A percentile compares a stretch with the other conserved stretches of the same genome.
Evolutionary conservation across 1,140 invertebrate genomes (phyloP).

Genomic region (Zaprionus davidi): DNA sequence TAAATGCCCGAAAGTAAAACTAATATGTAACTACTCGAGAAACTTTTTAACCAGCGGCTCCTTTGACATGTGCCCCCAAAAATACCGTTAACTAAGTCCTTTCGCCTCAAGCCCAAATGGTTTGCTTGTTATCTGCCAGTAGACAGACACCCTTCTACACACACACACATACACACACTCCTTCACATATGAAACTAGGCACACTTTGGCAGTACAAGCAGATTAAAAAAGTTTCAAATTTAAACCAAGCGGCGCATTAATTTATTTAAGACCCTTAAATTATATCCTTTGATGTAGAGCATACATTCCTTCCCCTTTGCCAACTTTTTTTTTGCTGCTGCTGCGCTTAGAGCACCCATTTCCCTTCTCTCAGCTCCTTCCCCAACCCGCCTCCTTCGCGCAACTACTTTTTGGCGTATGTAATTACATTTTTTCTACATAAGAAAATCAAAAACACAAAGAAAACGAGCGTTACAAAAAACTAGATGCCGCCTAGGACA

Average conservation of each 20-base stretch:
- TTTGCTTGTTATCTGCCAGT: slow-evolving; percentile 61
- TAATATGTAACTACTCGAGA: slow-evolving; percentile 70
- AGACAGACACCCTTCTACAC: slow-evolving; percentile 27
- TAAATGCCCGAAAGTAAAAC: slow-evolving; percentile 60
- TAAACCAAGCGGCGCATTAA: slow-evolving; percentile 72
- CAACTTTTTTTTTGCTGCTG: slow-evolving; percentile 23
- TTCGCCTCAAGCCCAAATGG: slow-evolving; percentile 58
- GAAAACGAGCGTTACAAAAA: slow-evolving; percentile 30
- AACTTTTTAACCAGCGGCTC: slow-evolving; percentile 62
- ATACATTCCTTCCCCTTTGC: slow-evolving; percentile 63
- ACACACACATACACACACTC: slow-evolving; percentile 3
- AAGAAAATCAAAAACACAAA: slow-evolving; percentile 51
- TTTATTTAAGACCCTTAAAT: slow-evolving; percentile 82
- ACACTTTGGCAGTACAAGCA: slow-evolving; percentile 47
- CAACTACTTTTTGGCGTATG: slow-evolving; percentile 75
- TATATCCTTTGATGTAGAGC: slow-evolving; percentile 80
- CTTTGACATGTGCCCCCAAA: slow-evolving; percentile 74
- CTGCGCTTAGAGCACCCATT: slow-evolving; percentile 49
- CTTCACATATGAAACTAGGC: slow-evolving; percentile 3
- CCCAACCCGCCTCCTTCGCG: slow-evolving; percentile 24
- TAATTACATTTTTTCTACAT: slow-evolving; percentile 76
- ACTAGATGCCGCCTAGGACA: slow-evolving; percentile 40
- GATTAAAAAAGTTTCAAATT: slow-evolving; percentile 81
- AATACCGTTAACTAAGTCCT: slow-evolving; percentile 65
- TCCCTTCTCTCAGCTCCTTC: background rate